These are phyloP conservation scores for Plutella xylostella DNA, from an alignment of 2,888 invertebrate genomes.

Conservation along the genomic window DNA sequence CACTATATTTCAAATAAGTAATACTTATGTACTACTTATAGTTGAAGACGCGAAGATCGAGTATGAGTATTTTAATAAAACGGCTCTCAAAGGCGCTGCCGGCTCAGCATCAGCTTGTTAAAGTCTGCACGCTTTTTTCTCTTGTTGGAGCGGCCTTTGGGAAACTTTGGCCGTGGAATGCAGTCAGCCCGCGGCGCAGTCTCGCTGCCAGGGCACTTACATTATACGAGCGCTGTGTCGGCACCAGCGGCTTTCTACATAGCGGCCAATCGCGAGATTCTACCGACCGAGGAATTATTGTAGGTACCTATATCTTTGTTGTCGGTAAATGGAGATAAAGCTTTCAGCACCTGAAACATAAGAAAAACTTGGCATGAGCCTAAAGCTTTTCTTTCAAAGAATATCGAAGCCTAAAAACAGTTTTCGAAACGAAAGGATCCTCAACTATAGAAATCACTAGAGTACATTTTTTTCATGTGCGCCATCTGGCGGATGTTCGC, in stretches of 20 bases:
- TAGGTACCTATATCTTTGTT: no score
- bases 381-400: background rate
- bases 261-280: slow-evolving; percentile 22
- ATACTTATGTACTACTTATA: no score
- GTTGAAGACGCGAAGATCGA: no score
- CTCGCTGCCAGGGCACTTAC: slow-evolving; percentile 23
- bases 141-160: slow-evolving; percentile 20
- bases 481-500: slow-evolving; percentile 66
- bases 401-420: background rate
- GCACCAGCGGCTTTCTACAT: slow-evolving; percentile 26
- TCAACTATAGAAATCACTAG: background rate
- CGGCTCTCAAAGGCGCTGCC: no score
- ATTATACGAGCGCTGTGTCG: slow-evolving; percentile 27
- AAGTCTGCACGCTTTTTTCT: slow-evolving; percentile 8
- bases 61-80: background rate
- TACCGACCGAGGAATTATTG: slow-evolving; percentile 14
- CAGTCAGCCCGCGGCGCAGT: slow-evolving; percentile 25
- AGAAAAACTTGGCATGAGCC: no score
- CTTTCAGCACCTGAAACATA: no score
- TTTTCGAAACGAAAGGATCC: background rate
- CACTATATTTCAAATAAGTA: no score
- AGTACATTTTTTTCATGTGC: slow-evolving; percentile 16
- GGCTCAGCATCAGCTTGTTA: background rate
- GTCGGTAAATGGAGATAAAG: no score
- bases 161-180: slow-evolving; percentile 29